Base-by-base conservation (phyloP, 1,140 invertebrate genomes). In the Sycophila sp. region DNA sequence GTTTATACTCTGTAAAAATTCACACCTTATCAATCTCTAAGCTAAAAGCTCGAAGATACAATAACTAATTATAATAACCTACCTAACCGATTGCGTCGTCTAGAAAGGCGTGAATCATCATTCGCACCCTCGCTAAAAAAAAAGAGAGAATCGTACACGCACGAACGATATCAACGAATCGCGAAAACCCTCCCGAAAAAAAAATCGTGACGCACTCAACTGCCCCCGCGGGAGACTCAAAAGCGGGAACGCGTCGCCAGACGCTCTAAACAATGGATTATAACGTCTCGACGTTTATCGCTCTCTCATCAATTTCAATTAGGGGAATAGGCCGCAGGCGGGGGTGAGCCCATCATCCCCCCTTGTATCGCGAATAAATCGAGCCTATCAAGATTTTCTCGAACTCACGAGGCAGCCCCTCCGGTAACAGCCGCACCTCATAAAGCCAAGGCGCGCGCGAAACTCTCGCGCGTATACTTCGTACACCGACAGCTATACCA, bases 361-460 rank as follows among this genome's bases (percentile, higher is more conserved):
- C 40, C 40, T 67, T 34, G 17, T n/a, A n/a, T 34, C 47, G 55
- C 30, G 32, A 59, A 59, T 68, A 68, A 59, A 60, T 60, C 40
- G 30, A 36, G 55, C 55, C 26, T 60, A 60, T 68, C 64, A 47
- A 67, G 64, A 67, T 66, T 42, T 66, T 56, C 51, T 55, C 17
- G 19, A 45, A 66, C 28, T 49, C 19, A 26, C 26, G 8, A 5
- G 10, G 13, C 1, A 2, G 11, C 49, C 13, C 8, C 15, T 53
- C 24, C 2, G 13, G 17, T 28, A 49, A 13, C 60, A 28, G 28
- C 28, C 19, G 15, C 47, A 7, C 47, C 32, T 51, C 32, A 36
- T 64, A 32, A 24, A 49, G 38, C 38, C 3, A 17, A 13, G 30
- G n/a, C 17, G 10, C n/a, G 22, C 6, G 40, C 11, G 10, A 24